Evolutionary conservation across 2,797 vertebrate genomes (phyloP), one percentile per base, ranked within the genome.

Genomic region (Schizopygopsis malacanthus): DNA sequence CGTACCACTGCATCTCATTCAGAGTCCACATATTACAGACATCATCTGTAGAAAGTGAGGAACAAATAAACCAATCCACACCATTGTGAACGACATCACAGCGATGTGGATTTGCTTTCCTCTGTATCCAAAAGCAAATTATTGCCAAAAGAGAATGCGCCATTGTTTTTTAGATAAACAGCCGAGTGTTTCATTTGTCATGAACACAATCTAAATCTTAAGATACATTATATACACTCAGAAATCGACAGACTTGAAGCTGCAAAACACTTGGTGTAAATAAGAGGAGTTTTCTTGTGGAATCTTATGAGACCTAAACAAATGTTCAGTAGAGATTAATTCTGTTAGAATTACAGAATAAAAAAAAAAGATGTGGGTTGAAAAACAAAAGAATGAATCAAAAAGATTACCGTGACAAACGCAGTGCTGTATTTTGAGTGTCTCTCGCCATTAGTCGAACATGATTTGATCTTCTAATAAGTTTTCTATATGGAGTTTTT

Each of bases 401-500:
- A 89, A 91, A 90, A 88, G 84, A 75, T 81, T 75, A 86, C 76
- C 86, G 91, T 82, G 87, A 92, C 72, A 92, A 92, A 94, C 87
- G 87, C 92, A 94, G 92, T 95, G 93, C 92, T 95, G 94, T 95
- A 92, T 91, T 93, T 94, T 95, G 93, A 92, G 95, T 95, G 95
- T 96, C 92, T 93, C 93, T 94, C 94, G 93, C 93, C 94, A 92
- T 95, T 95, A 94, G 94, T 95, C 94, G 91, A 91, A 93, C 90
- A 94, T 95, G 89, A 95, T 95, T 95, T 95, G 92, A 94, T 92
- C 94, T 93, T 93, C 92, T 94, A 93, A 94, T 95, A 93, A 94
- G 94, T 96, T 96, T 96, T 95, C 92, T 94, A 95, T 94, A 95
- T 94, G 95, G 93, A 92, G 89, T 90, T 95, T 94, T 95, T 94